Evolutionary conservation across 2,113 vertebrate species (phyloP).

Genomic region (Psettodes erumei): DNA sequence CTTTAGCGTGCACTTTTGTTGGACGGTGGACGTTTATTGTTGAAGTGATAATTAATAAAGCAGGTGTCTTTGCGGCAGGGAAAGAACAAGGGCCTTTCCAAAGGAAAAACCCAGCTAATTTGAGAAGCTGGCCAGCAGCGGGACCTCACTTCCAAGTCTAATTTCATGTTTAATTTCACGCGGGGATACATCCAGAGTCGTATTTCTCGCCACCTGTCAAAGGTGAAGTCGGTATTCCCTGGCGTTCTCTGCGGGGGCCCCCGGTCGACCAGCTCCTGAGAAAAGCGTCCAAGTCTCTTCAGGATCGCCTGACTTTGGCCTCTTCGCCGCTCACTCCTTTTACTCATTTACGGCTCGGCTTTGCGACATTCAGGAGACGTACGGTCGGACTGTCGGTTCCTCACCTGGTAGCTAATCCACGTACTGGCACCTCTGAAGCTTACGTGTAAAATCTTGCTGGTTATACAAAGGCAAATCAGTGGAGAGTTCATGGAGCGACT

Average conservation of each 20-base stretch:
- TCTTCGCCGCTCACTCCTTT: not conserved
- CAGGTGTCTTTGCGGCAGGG: not conserved
- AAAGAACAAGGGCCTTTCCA: not conserved
- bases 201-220: constrained; percentile 41
- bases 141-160: constrained; percentile 17
- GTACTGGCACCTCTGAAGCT: not conserved
- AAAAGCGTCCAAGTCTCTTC: constrained; percentile 9
- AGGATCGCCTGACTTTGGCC: constrained; percentile 5
- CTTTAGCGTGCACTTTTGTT: not conserved
- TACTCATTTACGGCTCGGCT: constrained; percentile 1
- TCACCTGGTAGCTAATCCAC: no score
- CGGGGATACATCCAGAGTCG: not conserved
- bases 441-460: not conserved
- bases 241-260: not conserved
- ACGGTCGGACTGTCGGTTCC: not conserved
- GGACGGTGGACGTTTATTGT: not conserved
- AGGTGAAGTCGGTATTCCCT: constrained; percentile 27
- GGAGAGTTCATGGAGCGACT: not conserved
- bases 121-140: not conserved
- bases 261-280: constrained; percentile 4
- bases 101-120: constrained; percentile 3
- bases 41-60: not conserved
- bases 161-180: constrained; percentile 45
- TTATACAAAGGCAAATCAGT: not conserved
- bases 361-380: not conserved